A percentile compares a stretch with the other conserved stretches of the same genome.
These are phyloP conservation scores for Pelobates fuscus DNA, from an alignment of 2,113 vertebrate genomes.

Conservation along the genomic window DNA sequence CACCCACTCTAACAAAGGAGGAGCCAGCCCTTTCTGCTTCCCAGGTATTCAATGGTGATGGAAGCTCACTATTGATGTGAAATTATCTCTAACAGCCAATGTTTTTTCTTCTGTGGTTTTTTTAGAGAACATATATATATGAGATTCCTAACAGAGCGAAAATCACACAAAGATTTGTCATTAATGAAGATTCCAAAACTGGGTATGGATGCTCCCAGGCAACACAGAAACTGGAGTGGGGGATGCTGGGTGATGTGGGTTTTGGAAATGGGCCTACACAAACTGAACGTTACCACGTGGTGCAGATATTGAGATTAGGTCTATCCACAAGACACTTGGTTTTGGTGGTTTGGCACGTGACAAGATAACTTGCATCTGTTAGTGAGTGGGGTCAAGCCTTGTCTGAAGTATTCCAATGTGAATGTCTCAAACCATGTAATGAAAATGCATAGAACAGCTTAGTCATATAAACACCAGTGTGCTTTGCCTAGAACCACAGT, in stretches of 20 bases:
- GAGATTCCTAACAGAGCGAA: not conserved
- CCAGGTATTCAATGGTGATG: slow-evolving; percentile 67
- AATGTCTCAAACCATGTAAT: too few species aligned
- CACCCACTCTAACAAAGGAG: slow-evolving; percentile 94
- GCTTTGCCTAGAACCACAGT: too few species aligned
- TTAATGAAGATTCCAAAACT: not conserved
- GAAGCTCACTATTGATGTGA: too few species aligned
- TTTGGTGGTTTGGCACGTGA: too few species aligned
- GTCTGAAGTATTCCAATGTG: too few species aligned
- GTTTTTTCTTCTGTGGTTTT: not conserved
- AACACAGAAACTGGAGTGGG: not conserved
- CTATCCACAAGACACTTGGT: too few species aligned
- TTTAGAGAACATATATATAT: not conserved
- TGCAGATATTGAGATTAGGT: not conserved
- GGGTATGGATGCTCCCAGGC: not conserved
- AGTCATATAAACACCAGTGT: too few species aligned
- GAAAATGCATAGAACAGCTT: too few species aligned
- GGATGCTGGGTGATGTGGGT: not conserved
- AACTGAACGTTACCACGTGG: not conserved
- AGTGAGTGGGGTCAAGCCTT: too few species aligned
- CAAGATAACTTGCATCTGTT: too few species aligned
- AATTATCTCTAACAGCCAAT: not conserved
- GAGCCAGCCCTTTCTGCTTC: slow-evolving; percentile 78
- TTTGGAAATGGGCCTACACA: not conserved
- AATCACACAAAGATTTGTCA: not conserved